These are phyloP conservation scores for Leptopilina boulardi DNA, from an alignment of 1,140 invertebrate species.

Conservation along the genomic window DNA sequence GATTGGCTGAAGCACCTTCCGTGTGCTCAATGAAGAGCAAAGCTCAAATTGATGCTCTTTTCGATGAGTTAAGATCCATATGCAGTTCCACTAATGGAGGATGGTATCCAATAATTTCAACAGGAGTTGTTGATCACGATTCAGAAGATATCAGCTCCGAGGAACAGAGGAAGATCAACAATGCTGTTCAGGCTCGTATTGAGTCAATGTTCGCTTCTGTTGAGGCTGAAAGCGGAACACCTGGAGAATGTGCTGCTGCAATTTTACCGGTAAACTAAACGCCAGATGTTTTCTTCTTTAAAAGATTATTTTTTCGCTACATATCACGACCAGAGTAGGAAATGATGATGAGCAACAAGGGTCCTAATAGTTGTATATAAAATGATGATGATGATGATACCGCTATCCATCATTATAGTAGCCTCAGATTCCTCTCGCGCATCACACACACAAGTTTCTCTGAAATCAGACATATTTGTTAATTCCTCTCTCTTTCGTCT, in stretches of 20 bases:
- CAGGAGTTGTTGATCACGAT: slow-evolving; percentile 50
- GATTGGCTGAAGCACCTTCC: slow-evolving; percentile 66
- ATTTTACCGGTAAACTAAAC: slow-evolving; percentile 66
- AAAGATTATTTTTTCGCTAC: slow-evolving; percentile 11
- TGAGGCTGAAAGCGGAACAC: slow-evolving; percentile 80
- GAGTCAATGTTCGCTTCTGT: slow-evolving; percentile 89
- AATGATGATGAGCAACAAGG: slow-evolving; percentile 22
- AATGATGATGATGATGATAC: slow-evolving; percentile 29
- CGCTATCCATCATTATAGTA: slow-evolving; percentile 22
- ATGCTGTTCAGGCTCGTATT: slow-evolving; percentile 89
- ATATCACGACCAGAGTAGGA: not conserved
- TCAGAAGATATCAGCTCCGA: slow-evolving; percentile 59
- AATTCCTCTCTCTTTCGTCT: slow-evolving; percentile 24
- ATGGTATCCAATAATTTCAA: slow-evolving; percentile 57
- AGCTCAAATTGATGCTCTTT: slow-evolving; percentile 85
- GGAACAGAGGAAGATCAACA: slow-evolving; percentile 77
- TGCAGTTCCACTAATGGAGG: slow-evolving; percentile 67
- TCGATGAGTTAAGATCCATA: slow-evolving; percentile 79
- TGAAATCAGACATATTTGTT: slow-evolving; percentile 12
- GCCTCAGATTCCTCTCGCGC: not conserved
- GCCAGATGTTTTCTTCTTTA: slow-evolving; percentile 26
- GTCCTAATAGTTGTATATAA: not conserved
- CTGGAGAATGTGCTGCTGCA: slow-evolving; percentile 72
- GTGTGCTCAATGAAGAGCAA: slow-evolving; percentile 73
- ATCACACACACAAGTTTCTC: slow-evolving; percentile 1